These are phyloP conservation scores for Acrobasis suavella DNA, from an alignment of 2,888 invertebrate genomes.

Conservation along the genomic window DNA sequence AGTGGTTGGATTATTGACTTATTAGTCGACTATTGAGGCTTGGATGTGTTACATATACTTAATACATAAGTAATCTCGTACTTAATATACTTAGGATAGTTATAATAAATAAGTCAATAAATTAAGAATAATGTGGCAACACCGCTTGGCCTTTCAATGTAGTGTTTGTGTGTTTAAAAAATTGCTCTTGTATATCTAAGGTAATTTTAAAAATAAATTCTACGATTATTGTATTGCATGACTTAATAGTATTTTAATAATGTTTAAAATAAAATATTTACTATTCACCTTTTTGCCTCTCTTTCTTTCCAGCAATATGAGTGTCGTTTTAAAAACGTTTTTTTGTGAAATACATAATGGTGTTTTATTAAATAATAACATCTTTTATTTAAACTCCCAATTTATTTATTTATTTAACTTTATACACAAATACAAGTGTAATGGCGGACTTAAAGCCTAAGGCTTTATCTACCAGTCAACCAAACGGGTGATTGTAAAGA, in stretches of 20 bases:
- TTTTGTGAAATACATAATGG: conserved; percentile 76
- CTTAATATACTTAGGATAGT: conserved; percentile 45
- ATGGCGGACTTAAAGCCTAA: too few species aligned
- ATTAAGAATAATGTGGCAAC: conserved; percentile 71
- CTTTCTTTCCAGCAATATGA: conserved; percentile 75
- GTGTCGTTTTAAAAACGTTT: conserved; percentile 80
- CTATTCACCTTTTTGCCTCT: conserved; percentile 74
- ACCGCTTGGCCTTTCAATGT: conserved; percentile 81
- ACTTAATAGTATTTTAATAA: conserved; percentile 53
- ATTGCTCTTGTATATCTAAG: conserved; percentile 43
- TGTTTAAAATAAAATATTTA: conserved; percentile 57
- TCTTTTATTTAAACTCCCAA: conserved; percentile 37
- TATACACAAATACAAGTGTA: too few species aligned
- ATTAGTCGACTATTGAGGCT: conserved; percentile 25
- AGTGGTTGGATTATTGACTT: conserved; percentile 22
- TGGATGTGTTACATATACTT: conserved; percentile 45
- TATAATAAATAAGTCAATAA: conserved; percentile 39
- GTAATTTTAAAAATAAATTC: conserved; percentile 41
- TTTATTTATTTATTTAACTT: too few species aligned
- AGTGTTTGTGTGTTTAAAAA: conserved; percentile 70
- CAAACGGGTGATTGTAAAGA: too few species aligned
- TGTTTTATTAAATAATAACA: conserved; percentile 62
- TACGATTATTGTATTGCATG: conserved; percentile 58
- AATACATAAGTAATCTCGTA: conserved; percentile 58
- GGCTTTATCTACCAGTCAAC: too few species aligned